These are phyloP conservation scores for Pagrus major DNA, from an alignment of 2,113 vertebrate genomes.

Conservation along the genomic window DNA sequence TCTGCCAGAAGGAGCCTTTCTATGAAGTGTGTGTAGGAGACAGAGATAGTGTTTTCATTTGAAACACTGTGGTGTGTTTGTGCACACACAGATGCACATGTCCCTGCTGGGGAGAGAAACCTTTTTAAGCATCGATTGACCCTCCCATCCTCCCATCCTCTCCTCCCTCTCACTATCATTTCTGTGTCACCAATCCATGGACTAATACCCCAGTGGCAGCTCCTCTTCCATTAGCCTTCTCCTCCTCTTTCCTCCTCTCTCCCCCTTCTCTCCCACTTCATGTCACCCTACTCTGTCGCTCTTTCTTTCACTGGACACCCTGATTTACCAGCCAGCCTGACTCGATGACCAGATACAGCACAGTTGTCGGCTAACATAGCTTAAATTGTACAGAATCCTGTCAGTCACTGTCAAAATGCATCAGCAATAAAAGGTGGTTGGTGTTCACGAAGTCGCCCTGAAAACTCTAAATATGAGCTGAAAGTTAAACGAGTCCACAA, in stretches of 20 bases:
- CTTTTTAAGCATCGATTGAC: slow-evolving; percentile 83
- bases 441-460: background rate
- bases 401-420: slow-evolving; percentile 19
- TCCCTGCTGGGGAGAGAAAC: slow-evolving; percentile 76
- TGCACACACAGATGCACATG: slow-evolving; percentile 38
- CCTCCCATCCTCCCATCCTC: slow-evolving; percentile 71
- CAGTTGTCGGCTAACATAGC: slow-evolving; percentile 18
- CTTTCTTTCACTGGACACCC: slow-evolving; percentile 48
- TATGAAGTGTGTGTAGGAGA: background rate
- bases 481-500: slow-evolving; percentile 15
- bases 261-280: slow-evolving; percentile 58
- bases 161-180: slow-evolving; percentile 73
- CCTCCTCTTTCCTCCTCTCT: slow-evolving; percentile 52
- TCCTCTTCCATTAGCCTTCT: slow-evolving; percentile 82
- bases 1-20: slow-evolving; percentile 40
- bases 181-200: slow-evolving; percentile 82
- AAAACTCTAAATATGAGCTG: slow-evolving; percentile 23
- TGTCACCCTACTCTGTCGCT: slow-evolving; percentile 63
- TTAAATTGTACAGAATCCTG: slow-evolving; percentile 10
- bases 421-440: background rate
- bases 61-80: slow-evolving; percentile 49
- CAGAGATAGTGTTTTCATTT: slow-evolving; percentile 46
- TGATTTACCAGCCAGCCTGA: slow-evolving; percentile 58
- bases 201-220: slow-evolving; percentile 81
- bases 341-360: slow-evolving; percentile 16